Conservation (phyloP, 2,113 vertebrate genomes). For the Candoia aspera region DNA sequence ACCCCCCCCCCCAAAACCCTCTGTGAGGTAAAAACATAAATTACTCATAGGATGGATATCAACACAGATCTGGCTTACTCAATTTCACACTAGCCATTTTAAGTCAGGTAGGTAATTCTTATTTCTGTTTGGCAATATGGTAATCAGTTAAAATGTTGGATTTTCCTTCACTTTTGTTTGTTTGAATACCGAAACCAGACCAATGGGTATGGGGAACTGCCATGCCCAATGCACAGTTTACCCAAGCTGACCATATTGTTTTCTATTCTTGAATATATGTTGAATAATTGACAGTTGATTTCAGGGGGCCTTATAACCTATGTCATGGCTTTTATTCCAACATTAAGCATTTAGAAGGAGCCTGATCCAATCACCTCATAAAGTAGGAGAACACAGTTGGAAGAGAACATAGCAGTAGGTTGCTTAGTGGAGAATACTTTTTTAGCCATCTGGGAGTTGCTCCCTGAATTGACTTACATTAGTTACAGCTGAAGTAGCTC, state of each 20-base stretch:
- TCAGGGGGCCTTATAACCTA: not conserved
- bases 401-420: not conserved
- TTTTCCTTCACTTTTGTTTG: not conserved
- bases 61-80: too few relatives aligned
- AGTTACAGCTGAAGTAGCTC: constrained; percentile 16
- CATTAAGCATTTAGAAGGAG: not conserved
- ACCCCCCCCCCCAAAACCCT: too few relatives aligned
- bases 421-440: not conserved
- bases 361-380: not conserved
- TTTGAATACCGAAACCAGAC: not conserved
- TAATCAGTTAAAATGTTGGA: not conserved
- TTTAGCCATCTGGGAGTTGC: not conserved
- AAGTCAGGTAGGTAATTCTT: not conserved
- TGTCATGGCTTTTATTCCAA: not conserved
- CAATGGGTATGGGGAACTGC: not conserved
- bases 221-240: not conserved
- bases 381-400: not conserved
- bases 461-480: constrained; percentile 12
- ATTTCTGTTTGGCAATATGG: not conserved
- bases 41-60: too few relatives aligned
- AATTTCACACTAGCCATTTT: not conserved
- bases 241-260: not conserved
- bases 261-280: not conserved
- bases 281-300: not conserved
- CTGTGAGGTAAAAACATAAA: too few relatives aligned